These are phyloP conservation scores for Drosophila santomea DNA, from an alignment of 1,140 invertebrate species.

Conservation along the genomic window DNA sequence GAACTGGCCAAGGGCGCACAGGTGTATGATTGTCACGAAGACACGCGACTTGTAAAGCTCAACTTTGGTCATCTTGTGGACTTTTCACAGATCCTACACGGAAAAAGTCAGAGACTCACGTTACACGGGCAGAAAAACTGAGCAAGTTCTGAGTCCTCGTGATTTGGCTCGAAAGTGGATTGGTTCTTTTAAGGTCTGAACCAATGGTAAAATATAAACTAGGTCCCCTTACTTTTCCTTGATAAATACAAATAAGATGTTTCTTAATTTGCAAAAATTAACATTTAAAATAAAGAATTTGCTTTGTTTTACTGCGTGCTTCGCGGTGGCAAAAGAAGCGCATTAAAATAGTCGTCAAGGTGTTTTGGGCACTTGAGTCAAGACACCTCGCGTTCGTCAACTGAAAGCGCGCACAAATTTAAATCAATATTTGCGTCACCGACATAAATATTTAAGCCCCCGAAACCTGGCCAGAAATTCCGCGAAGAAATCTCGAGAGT, in stretches of 20 bases:
- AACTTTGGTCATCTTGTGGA: constrained; percentile 80
- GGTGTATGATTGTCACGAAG: constrained; percentile 82
- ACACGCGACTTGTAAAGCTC: constrained; percentile 83
- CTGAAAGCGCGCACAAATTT: constrained; percentile 43
- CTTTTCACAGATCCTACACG: constrained; percentile 11
- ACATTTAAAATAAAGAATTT: neutral
- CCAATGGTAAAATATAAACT: too few species aligned
- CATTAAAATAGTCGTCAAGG: constrained; percentile 25
- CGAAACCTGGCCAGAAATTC: constrained; percentile 11
- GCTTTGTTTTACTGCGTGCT: neutral
- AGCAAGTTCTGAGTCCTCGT: neutral
- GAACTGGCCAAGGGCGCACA: constrained; percentile 80
- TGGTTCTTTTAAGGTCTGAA: too few species aligned
- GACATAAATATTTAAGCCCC: constrained; percentile 65
- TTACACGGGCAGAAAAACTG: constrained; percentile 1
- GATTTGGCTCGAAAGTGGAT: too few species aligned
- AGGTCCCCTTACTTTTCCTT: too few species aligned
- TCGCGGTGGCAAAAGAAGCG: constrained; percentile 2
- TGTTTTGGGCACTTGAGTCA: constrained; percentile 23
- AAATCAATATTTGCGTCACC: constrained; percentile 76
- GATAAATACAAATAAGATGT: neutral
- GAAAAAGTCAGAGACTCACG: constrained; percentile 13
- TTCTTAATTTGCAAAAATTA: neutral
- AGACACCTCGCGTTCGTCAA: constrained; percentile 22
- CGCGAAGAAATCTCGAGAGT: constrained; percentile 23